Evolutionary conservation across 1,140 invertebrate genomes (phyloP).

Genomic region (Pomacea maculata): DNA sequence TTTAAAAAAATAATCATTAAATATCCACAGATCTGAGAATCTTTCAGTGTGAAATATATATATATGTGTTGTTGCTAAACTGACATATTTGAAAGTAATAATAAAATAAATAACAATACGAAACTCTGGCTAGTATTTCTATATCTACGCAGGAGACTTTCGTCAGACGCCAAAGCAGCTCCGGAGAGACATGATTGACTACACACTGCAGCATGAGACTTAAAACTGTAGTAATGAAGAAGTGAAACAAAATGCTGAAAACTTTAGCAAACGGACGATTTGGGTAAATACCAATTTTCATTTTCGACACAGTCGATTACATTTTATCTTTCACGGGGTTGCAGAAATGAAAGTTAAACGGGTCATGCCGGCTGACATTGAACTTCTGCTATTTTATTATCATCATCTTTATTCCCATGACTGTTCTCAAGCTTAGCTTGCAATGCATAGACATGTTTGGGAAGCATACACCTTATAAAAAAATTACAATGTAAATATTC

Average conservation of each 20-base stretch:
- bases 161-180: too few species aligned
- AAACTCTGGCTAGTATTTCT: too few species aligned
- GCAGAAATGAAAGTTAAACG: background rate
- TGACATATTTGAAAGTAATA: background rate
- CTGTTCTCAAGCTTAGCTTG: too few species aligned
- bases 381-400: background rate
- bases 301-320: background rate
- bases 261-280: slow-evolving; percentile 14
- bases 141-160: too few species aligned
- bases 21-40: background rate
- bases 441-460: too few species aligned
- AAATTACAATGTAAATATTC: background rate
- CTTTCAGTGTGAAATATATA: background rate
- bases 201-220: too few species aligned
- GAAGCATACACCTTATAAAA: background rate
- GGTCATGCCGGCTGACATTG: background rate
- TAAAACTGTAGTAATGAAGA: too few species aligned
- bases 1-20: background rate
- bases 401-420: background rate
- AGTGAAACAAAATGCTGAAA: background rate
- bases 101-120: background rate
- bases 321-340: background rate
- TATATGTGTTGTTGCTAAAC: slow-evolving; percentile 3
- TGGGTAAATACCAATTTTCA: slow-evolving; percentile 2
- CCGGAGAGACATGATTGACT: too few species aligned